These are phyloP conservation scores for Sinohyriopsis cumingii DNA, from an alignment of 2,888 invertebrate species.

Conservation along the genomic window DNA sequence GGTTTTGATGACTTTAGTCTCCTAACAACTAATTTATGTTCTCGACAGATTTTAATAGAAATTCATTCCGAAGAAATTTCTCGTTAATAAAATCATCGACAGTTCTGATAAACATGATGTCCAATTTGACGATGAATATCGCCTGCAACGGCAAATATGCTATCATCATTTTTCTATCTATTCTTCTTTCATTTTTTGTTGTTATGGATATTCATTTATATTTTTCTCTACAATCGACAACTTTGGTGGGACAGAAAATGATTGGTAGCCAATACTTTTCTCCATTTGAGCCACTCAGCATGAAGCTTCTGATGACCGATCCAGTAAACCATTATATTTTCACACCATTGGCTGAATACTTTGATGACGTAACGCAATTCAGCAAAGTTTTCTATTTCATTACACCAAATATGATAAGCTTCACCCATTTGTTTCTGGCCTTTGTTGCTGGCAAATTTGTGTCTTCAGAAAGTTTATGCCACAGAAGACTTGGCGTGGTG, in stretches of 20 bases:
- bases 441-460: conserved; percentile 82
- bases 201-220: conserved; percentile 50
- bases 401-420: conserved; percentile 88
- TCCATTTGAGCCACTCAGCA: conserved; percentile 77
- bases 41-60: too few relatives aligned
- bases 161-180: conserved; percentile 19
- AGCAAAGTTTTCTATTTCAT: conserved; percentile 76
- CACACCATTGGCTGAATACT: conserved; percentile 82
- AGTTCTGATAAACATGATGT: conserved; percentile 20
- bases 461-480: conserved; percentile 82
- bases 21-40: too few relatives aligned
- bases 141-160: conserved; percentile 26
- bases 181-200: conserved; percentile 35
- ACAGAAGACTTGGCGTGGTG: conserved; percentile 82
- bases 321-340: conserved; percentile 88
- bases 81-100: too few relatives aligned
- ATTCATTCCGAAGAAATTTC: too few relatives aligned
- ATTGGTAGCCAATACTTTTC: conserved; percentile 28
- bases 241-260: conserved; percentile 26
- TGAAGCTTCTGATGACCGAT: conserved; percentile 87
- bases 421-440: conserved; percentile 84
- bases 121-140: conserved; percentile 23
- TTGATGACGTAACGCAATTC: conserved; percentile 79
- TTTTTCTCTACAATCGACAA: conserved; percentile 35
- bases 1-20: too few relatives aligned